A percentile compares a stretch with the other conserved stretches of the same genome.
These are phyloP conservation scores for Abramis brama DNA, from an alignment of 2,113 vertebrate species.

Conservation along the genomic window DNA sequence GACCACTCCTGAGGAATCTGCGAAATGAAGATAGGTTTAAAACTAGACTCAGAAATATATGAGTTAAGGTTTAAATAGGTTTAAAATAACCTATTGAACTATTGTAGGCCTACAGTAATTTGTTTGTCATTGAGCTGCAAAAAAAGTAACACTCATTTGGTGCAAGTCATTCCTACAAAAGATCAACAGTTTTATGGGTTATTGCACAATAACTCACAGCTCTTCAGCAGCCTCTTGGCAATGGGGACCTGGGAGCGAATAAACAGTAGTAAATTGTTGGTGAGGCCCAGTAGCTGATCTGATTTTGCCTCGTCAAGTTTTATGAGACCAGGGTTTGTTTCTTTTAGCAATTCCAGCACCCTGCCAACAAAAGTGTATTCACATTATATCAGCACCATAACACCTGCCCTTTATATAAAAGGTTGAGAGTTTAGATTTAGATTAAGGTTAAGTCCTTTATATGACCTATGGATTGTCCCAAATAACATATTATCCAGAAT, in stretches of 20 bases:
- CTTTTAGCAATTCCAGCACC: slow-evolving; percentile 59
- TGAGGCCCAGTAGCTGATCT: slow-evolving; percentile 70
- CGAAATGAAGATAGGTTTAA: neutral
- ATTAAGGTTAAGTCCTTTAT: neutral
- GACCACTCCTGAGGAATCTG: slow-evolving; percentile 70
- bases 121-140: neutral
- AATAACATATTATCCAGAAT: neutral
- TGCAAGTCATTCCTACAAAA: neutral
- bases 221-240: slow-evolving; percentile 70
- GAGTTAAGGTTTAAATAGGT: neutral
- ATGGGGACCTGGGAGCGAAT: slow-evolving; percentile 73
- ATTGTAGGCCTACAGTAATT: too few relatives aligned
- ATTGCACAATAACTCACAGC: slow-evolving; percentile 65
- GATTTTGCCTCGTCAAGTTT: slow-evolving; percentile 73
- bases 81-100: neutral
- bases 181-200: neutral
- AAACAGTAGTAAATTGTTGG: slow-evolving; percentile 71
- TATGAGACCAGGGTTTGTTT: slow-evolving; percentile 67
- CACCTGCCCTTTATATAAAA: neutral
- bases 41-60: neutral
- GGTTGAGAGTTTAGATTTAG: neutral
- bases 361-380: slow-evolving; percentile 25
- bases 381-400: slow-evolving; percentile 4
- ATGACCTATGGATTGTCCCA: neutral
- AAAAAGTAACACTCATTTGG: neutral